These are phyloP conservation scores for rabbit (Oryctolagus cuniculus) DNA, from an alignment of 2,113 vertebrate species.

Conservation along the genomic window DNA sequence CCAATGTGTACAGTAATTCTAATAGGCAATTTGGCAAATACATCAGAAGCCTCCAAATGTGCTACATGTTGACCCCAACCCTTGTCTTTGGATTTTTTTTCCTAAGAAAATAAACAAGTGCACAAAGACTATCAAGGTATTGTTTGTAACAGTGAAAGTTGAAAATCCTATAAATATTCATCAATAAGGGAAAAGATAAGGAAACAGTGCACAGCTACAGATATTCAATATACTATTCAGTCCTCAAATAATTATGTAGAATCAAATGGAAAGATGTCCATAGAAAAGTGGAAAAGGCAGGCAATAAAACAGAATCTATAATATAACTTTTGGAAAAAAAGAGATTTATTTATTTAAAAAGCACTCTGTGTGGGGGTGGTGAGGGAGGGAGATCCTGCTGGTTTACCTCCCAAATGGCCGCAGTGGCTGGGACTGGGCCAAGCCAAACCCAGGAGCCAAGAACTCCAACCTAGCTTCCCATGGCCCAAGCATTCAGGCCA, in stretches of 20 bases:
- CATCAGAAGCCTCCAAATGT: background rate
- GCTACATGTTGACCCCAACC: background rate
- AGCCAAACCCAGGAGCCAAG: too few relatives aligned
- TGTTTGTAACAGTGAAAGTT: background rate
- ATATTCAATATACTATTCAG: background rate
- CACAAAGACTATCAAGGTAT: background rate
- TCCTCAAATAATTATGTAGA: background rate
- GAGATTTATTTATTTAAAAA: too few relatives aligned
- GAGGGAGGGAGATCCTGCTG: too few relatives aligned
- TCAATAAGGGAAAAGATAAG: background rate
- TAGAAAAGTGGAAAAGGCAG: background rate
- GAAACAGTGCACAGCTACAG: background rate
- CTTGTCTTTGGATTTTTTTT: slow-evolving; percentile 7
- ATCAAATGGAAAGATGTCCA: background rate
- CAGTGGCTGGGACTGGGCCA: too few relatives aligned
- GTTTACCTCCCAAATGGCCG: too few relatives aligned
- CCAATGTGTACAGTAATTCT: background rate
- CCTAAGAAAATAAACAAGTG: background rate
- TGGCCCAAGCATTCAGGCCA: too few relatives aligned
- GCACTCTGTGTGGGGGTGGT: background rate
- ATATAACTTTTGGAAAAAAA: background rate
- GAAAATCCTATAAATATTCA: background rate
- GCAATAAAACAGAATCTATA: background rate
- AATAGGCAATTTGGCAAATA: background rate
- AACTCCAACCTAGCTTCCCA: too few relatives aligned